Evolutionary conservation across 2,113 vertebrate species (phyloP).

Genomic region (Tor tambroides): DNA sequence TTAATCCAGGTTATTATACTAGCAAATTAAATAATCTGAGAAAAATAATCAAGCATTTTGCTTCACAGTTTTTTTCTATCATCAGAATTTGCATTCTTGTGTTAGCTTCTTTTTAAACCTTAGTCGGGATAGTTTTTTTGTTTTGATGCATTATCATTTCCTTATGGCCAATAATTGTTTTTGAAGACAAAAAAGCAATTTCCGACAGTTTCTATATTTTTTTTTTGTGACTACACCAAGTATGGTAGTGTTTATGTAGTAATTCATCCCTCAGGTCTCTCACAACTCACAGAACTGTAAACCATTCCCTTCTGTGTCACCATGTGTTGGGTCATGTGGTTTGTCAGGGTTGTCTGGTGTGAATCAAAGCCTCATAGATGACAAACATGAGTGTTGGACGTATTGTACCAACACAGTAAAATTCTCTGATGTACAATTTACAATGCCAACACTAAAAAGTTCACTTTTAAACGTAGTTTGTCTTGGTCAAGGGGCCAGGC

Average conservation of each 20-base stretch:
- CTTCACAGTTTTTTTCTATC: too few species aligned
- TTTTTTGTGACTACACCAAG: not conserved
- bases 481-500: constrained; percentile 14
- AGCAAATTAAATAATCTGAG: too few species aligned
- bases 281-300: constrained; percentile 2
- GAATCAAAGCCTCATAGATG: constrained; percentile 16
- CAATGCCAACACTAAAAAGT: not conserved
- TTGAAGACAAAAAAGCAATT: not conserved
- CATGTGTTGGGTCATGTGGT: not conserved
- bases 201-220: not conserved
- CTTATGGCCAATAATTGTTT: not conserved
- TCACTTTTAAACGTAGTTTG: not conserved
- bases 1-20: too few species aligned
- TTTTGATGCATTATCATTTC: not conserved
- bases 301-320: not conserved
- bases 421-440: not conserved
- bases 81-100: too few species aligned
- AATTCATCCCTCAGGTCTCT: not conserved
- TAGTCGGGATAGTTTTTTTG: too few species aligned
- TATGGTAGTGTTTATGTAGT: not conserved
- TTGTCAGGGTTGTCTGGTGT: not conserved
- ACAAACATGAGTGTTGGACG: not conserved
- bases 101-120: not conserved
- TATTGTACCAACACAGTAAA: not conserved
- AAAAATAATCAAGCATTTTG: too few species aligned